Conservation (phyloP, 2,797 vertebrate genomes). For the Anguilla marmorata region DNA sequence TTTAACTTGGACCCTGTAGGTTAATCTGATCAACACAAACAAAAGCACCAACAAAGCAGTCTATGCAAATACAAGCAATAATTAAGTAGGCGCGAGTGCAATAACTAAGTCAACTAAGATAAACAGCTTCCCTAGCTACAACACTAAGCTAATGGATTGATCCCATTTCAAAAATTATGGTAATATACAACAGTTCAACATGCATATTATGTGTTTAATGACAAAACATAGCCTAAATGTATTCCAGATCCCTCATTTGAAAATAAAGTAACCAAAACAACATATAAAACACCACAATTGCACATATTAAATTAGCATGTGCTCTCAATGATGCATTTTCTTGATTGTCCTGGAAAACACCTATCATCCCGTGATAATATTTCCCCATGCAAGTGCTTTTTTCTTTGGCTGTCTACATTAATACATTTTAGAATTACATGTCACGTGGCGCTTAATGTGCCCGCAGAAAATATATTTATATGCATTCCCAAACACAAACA, state of each 20-base stretch:
- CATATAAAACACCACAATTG: conserved; percentile 1
- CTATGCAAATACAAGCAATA: too few species aligned
- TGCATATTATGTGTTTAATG: neutral
- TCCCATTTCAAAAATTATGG: neutral
- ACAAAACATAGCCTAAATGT: neutral
- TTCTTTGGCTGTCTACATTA: neutral
- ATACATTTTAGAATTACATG: neutral
- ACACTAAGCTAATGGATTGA: too few species aligned
- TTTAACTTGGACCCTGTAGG: too few species aligned
- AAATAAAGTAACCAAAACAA: neutral
- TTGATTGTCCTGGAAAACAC: neutral
- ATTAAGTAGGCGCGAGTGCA: too few species aligned
- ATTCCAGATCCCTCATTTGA: neutral
- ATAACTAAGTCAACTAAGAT: too few species aligned
- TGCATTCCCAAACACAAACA: neutral
- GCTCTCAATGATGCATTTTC: neutral
- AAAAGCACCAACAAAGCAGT: too few species aligned
- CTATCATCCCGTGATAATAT: neutral
- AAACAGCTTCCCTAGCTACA: too few species aligned
- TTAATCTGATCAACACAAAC: too few species aligned
- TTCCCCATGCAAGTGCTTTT: neutral
- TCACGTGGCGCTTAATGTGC: neutral
- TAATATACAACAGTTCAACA: neutral
- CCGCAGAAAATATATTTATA: neutral
- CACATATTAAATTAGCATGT: neutral